Evolutionary conservation across 1,140 invertebrate species (phyloP), one percentile per base, ranked within the genome.

Genomic region (Fopius arisanus): DNA sequence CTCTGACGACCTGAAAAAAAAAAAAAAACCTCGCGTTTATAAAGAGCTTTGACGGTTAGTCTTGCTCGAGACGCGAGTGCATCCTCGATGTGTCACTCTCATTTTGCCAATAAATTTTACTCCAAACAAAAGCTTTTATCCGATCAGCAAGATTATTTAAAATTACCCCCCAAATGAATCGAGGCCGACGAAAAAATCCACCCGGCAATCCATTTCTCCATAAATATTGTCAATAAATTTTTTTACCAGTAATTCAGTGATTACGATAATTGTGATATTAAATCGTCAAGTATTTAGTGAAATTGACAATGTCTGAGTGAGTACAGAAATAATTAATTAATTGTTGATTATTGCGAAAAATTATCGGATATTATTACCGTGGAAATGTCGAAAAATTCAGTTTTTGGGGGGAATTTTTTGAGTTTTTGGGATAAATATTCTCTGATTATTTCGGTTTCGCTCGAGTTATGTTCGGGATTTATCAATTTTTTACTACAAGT

Each of bases 1-100:
- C 2, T 10, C 1, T 14, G 43, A 59, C 54, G 23, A 28, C 23
- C 5, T 59, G 5, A 23, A 23, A 28, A 28, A 48, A 48, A 37
- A 37, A 37, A 12, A 48, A 48, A 48, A 48, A 48, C 1, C 19
- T 26, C 54, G 54, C 9, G 54, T 28, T 9, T 59, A 23, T 59
- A 28, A 26, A 59, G 54, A 59, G 54, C 54, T 59, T 59, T 59
- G 23, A 59, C 54, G 19, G 54, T 59, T 59, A 59, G 54, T 59
- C 54, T 21, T 26, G 16, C 23, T 59, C 54, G 54, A 59, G 54
- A 59, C 54, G 33, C 23, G 54, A 26, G 16, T 19, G 23, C 23
- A 59, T 59, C 12, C 19, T 26, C 54, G 54, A 59, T 59, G 19
- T 59, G 43, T 16, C 43, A 59, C 23, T 26, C 54, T 19, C 23